Evolutionary conservation across 2,113 vertebrate genomes (phyloP).

Genomic region (Mustela lutreola): DNA sequence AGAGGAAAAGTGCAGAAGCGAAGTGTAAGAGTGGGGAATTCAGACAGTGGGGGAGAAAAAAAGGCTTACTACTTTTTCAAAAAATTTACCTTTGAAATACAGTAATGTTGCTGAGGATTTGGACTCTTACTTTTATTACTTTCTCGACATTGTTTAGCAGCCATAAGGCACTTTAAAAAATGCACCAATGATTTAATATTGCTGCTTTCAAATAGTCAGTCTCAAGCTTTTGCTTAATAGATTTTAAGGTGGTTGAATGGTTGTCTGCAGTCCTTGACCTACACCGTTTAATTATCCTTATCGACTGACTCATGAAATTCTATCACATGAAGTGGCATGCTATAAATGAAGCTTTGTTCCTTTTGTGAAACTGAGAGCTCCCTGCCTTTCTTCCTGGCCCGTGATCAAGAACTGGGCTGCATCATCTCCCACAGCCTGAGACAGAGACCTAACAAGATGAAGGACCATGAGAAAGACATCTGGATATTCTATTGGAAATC

Average conservation of each 20-base stretch:
- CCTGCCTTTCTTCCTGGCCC: conserved; percentile 43
- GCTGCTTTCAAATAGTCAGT: conserved; percentile 54
- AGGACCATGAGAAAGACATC: background rate
- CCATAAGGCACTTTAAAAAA: conserved; percentile 9
- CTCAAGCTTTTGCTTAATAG: conserved; percentile 54
- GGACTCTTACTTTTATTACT: conserved; percentile 51
- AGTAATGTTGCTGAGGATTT: background rate
- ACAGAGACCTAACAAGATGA: conserved; percentile 43
- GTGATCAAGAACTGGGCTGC: background rate
- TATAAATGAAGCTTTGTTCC: conserved; percentile 61
- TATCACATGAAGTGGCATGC: background rate
- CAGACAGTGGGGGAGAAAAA: background rate
- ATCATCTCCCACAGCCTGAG: background rate
- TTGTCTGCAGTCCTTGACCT: conserved; percentile 70
- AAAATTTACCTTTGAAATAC: background rate
- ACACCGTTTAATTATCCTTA: conserved; percentile 72
- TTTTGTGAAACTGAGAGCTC: conserved; percentile 58
- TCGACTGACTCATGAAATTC: conserved; percentile 60
- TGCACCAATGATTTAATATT: conserved; percentile 13
- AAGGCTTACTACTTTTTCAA: background rate
- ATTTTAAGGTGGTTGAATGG: conserved; percentile 58
- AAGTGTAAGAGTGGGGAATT: background rate
- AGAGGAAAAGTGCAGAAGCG: background rate
- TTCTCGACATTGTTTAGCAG: conserved; percentile 7
- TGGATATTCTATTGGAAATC: background rate